These are phyloP conservation scores for Neopipo cinnamomea DNA, from an alignment of 2,113 vertebrate species.

Conservation along the genomic window DNA sequence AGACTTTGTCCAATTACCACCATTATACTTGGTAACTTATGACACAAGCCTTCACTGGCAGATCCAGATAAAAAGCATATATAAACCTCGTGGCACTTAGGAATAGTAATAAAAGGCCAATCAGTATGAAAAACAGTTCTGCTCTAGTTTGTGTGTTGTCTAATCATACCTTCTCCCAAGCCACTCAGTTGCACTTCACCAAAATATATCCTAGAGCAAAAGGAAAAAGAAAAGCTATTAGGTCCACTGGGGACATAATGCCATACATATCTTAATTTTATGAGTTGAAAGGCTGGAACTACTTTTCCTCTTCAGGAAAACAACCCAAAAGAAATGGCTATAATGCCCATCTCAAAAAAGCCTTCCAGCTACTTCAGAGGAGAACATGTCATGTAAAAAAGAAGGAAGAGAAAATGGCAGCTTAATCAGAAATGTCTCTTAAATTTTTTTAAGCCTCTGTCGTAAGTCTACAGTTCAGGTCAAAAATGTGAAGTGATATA, in stretches of 20 bases:
- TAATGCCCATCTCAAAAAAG: background rate
- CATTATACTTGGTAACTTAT: background rate
- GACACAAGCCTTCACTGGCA: background rate
- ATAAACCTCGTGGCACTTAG: background rate
- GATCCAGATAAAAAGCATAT: background rate
- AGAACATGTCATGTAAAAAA: background rate
- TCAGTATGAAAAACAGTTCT: background rate
- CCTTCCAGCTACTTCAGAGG: background rate
- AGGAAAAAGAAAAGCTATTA: slow-evolving; percentile 3
- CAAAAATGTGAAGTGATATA: background rate
- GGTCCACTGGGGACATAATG: background rate
- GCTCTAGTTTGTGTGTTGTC: background rate
- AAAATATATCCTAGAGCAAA: slow-evolving; percentile 91
- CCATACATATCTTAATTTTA: background rate
- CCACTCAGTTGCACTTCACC: slow-evolving; percentile 96
- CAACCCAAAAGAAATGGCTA: background rate
- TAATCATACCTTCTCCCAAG: slow-evolving; percentile 91
- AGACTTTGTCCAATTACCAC: background rate
- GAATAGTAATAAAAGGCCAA: background rate
- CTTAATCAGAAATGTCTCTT: background rate
- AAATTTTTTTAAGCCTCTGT: background rate
- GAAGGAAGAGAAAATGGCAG: background rate
- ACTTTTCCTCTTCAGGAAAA: background rate
- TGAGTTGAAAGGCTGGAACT: background rate
- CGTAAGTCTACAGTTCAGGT: background rate